These are phyloP conservation scores for Aselliscus stoliczkanus DNA, from an alignment of 2,797 vertebrate species.

Conservation along the genomic window DNA sequence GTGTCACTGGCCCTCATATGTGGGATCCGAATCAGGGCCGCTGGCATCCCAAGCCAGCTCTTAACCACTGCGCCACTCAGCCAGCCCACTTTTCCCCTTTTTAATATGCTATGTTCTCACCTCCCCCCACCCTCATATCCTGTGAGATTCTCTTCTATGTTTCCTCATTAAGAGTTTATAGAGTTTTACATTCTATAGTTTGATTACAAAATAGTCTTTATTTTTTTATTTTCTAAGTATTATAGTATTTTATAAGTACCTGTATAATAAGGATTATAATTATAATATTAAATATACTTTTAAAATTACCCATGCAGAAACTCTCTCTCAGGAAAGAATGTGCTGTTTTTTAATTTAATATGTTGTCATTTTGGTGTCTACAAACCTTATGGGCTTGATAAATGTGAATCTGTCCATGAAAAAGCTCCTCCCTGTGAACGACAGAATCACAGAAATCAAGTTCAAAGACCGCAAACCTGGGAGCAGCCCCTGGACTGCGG, in stretches of 20 bases:
- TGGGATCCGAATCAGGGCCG: too few relatives aligned
- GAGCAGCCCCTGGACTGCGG: neutral
- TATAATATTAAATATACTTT: neutral
- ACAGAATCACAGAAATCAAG: neutral
- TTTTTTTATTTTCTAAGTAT: slow-evolving; percentile 1
- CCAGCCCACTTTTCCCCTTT: neutral
- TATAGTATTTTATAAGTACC: neutral
- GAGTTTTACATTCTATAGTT: neutral
- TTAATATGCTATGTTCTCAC: neutral
- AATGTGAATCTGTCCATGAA: neutral
- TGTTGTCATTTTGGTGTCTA: neutral
- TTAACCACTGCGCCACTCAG: too few relatives aligned
- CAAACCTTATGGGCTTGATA: neutral
- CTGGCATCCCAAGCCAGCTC: too few relatives aligned
- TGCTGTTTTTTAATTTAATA: neutral
- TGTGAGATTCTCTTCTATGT: neutral
- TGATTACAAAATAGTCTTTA: neutral
- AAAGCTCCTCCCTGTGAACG: neutral
- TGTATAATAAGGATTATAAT: neutral
- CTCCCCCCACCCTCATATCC: neutral
- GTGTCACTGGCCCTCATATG: too few relatives aligned
- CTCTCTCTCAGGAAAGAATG: neutral
- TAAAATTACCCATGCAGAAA: neutral
- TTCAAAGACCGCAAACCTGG: neutral
- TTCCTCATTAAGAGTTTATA: neutral